Conservation (phyloP, 2,888 invertebrate genomes). For the Corbicula japonica region DNA sequence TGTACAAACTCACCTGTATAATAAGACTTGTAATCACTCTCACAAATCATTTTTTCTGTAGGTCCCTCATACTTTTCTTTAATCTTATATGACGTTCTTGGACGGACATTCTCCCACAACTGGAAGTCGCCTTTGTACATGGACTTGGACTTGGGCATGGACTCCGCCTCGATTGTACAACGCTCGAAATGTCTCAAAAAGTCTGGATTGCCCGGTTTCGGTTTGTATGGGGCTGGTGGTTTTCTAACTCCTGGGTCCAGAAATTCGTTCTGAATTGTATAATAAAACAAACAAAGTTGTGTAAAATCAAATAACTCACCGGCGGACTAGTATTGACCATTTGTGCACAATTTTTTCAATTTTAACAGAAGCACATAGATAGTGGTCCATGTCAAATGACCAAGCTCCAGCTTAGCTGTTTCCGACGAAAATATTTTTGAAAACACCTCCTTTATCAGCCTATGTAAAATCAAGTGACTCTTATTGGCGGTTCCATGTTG, state of each 20-base stretch:
- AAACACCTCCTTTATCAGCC: no score
- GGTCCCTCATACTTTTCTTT: constrained; percentile 63
- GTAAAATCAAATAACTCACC: no score
- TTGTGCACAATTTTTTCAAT: no score
- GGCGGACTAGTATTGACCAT: not conserved
- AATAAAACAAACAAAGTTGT: constrained; percentile 8
- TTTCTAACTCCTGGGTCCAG: constrained; percentile 47
- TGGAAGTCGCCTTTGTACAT: constrained; percentile 60
- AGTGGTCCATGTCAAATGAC: no score
- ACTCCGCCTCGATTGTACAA: constrained; percentile 34
- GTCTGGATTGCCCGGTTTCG: constrained; percentile 29
- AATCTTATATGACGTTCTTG: constrained; percentile 38
- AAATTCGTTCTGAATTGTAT: constrained; percentile 55
- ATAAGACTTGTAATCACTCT: constrained; percentile 59
- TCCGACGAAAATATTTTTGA: no score
- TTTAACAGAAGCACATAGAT: not conserved
- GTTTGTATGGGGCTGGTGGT: constrained; percentile 32
- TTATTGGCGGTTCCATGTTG: no score
- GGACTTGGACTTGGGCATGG: constrained; percentile 11
- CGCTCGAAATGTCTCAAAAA: constrained; percentile 37
- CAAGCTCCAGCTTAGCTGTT: no score
- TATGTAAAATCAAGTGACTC: no score
- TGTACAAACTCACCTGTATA: constrained; percentile 57
- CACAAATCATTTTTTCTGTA: constrained; percentile 56
- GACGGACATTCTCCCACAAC: constrained; percentile 45